A percentile compares a stretch with the other conserved stretches of the same genome.
These are phyloP conservation scores for Zelleria hepariella DNA, from an alignment of 2,888 invertebrate genomes.

Conservation along the genomic window DNA sequence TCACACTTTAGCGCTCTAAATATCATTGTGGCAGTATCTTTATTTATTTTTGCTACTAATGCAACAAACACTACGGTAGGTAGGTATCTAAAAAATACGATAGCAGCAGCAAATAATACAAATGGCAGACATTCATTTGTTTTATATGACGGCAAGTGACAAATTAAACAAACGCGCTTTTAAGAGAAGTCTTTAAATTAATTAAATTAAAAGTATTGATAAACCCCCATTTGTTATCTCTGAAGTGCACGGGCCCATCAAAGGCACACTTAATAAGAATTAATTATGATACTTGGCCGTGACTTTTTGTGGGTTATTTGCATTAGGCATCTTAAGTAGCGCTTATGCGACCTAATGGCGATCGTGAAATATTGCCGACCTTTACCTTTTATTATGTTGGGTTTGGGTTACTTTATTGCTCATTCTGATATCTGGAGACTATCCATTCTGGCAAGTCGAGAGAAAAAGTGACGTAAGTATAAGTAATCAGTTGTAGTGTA, in stretches of 20 bases:
- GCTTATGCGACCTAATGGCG: slow-evolving; percentile 43
- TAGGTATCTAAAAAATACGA: too few relatives aligned
- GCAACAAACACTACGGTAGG: too few relatives aligned
- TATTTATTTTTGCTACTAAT: too few relatives aligned
- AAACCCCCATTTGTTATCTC: slow-evolving; percentile 54
- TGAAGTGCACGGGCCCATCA: slow-evolving; percentile 43
- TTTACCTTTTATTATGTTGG: slow-evolving; percentile 42
- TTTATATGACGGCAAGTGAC: too few relatives aligned
- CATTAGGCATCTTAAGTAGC: slow-evolving; percentile 63
- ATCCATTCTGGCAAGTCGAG: too few relatives aligned
- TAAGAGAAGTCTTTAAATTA: background rate
- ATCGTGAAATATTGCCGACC: slow-evolving; percentile 36
- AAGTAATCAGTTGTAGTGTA: too few relatives aligned
- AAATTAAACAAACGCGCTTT: background rate
- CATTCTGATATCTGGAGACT: background rate
- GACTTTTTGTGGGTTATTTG: slow-evolving; percentile 53
- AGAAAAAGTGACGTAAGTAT: too few relatives aligned
- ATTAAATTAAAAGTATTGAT: slow-evolving; percentile 17
- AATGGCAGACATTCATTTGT: too few relatives aligned
- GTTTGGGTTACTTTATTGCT: slow-evolving; percentile 16
- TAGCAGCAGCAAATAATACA: too few relatives aligned
- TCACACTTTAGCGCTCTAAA: too few relatives aligned
- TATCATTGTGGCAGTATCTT: too few relatives aligned
- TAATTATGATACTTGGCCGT: slow-evolving; percentile 40
- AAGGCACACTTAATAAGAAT: slow-evolving; percentile 45